These are phyloP conservation scores for Palloptera scutellata DNA, from an alignment of 2,888 invertebrate genomes.

Conservation along the genomic window DNA sequence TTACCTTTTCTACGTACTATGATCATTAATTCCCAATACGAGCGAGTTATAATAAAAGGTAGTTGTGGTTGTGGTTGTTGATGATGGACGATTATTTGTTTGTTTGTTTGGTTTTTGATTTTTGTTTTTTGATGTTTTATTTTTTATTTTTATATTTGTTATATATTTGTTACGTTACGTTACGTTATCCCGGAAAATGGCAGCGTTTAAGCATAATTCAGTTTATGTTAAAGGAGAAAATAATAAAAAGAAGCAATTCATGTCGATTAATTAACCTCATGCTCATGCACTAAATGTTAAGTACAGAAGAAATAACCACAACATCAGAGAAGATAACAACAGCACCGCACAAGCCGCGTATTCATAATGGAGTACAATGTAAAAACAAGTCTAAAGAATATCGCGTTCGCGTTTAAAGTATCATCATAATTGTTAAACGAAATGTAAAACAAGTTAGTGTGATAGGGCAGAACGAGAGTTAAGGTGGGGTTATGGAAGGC, in stretches of 20 bases:
- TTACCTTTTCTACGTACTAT: too few species aligned
- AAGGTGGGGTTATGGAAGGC: too few species aligned
- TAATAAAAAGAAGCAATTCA: slow-evolving; percentile 31
- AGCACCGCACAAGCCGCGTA: background rate
- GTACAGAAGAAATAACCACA: slow-evolving; percentile 5
- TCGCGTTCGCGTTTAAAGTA: too few species aligned
- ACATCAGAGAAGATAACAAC: slow-evolving; percentile 4
- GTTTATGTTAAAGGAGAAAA: slow-evolving; percentile 1
- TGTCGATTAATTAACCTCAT: slow-evolving; percentile 36
- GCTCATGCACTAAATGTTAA: slow-evolving; percentile 35
- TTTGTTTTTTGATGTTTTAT: slow-evolving; percentile 1
- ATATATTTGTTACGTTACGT: slow-evolving; percentile 8
- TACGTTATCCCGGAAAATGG: slow-evolving; percentile 10
- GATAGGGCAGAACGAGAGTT: too few species aligned
- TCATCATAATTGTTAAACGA: too few species aligned
- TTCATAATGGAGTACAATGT: too few species aligned
- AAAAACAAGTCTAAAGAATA: too few species aligned
- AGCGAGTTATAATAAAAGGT: background rate
- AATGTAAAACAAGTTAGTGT: too few species aligned
- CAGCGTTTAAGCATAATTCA: slow-evolving; percentile 1
- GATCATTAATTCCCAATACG: too few species aligned
- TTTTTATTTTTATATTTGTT: slow-evolving; percentile 21
- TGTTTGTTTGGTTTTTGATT: background rate
- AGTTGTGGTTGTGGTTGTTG: background rate
- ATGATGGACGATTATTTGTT: background rate